Percentiles rank a stretch among this genome's conserved stretches.
These are phyloP conservation scores for Bibio marci DNA, from an alignment of 2,888 invertebrate genomes.

Conservation along the genomic window DNA sequence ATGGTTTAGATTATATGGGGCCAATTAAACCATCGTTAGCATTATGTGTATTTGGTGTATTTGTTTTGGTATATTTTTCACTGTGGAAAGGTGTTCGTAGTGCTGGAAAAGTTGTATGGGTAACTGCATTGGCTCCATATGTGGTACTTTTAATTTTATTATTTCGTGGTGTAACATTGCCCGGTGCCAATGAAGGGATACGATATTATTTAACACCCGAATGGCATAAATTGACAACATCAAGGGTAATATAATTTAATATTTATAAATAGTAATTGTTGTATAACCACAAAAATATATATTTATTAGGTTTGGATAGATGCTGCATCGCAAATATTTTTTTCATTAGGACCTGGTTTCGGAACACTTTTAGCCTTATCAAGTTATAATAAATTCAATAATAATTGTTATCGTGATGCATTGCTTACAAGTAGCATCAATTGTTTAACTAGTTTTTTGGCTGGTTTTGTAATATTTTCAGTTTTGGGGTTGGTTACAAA, in stretches of 20 bases:
- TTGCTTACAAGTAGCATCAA: constrained; percentile 79
- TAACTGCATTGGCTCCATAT: constrained; percentile 87
- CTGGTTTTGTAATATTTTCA: constrained; percentile 88
- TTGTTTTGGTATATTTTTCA: constrained; percentile 86
- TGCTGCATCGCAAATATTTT: constrained; percentile 87
- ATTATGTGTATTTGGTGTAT: constrained; percentile 77
- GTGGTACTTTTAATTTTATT: constrained; percentile 74
- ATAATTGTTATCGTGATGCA: constrained; percentile 80
- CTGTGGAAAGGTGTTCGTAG: constrained; percentile 89
- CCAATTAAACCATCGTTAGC: constrained; percentile 79
- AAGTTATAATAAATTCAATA: constrained; percentile 87
- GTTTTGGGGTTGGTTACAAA: constrained; percentile 59
- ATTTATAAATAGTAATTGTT: not conserved
- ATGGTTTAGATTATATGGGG: constrained; percentile 75
- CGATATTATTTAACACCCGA: constrained; percentile 76
- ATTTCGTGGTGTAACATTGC: constrained; percentile 65
- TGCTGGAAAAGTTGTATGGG: constrained; percentile 93
- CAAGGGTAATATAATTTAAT: constrained; percentile 51
- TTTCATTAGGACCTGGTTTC: constrained; percentile 84
- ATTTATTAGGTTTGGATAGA: constrained; percentile 72
- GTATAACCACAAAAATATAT: not conserved
- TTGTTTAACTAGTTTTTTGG: constrained; percentile 80
- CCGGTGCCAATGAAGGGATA: constrained; percentile 73
- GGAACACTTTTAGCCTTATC: constrained; percentile 78
- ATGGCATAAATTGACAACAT: constrained; percentile 66